These are phyloP conservation scores for Aldrovandia affinis DNA, from an alignment of 2,797 vertebrate species.

Conservation along the genomic window DNA sequence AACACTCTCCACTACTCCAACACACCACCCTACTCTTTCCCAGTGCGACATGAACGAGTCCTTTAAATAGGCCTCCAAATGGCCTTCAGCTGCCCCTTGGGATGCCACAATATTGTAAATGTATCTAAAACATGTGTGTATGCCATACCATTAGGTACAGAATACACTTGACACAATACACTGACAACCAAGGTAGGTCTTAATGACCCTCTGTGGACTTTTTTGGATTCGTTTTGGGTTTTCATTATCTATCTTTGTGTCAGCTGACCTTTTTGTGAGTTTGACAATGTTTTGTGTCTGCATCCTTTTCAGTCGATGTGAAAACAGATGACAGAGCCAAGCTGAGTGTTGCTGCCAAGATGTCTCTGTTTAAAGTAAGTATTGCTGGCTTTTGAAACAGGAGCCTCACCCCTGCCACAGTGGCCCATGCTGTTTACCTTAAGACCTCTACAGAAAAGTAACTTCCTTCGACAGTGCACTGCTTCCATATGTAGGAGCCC, in stretches of 20 bases:
- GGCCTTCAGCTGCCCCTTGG: too few relatives aligned
- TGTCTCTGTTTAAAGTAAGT: slow-evolving; percentile 66
- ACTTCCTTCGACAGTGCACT: background rate
- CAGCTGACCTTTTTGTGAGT: slow-evolving; percentile 28
- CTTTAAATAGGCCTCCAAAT: too few relatives aligned
- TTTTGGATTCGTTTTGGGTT: background rate
- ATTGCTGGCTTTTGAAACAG: background rate
- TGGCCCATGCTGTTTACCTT: background rate
- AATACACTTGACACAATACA: too few relatives aligned
- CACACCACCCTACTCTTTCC: too few relatives aligned
- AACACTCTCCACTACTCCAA: too few relatives aligned
- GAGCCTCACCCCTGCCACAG: background rate
- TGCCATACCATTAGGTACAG: background rate
- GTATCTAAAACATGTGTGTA: too few relatives aligned
- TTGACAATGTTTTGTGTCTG: slow-evolving; percentile 41
- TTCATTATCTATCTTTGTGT: slow-evolving; percentile 1
- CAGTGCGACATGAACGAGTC: too few relatives aligned
- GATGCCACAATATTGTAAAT: too few relatives aligned
- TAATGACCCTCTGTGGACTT: background rate
- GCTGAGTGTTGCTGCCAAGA: slow-evolving; percentile 53
- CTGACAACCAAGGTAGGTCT: too few relatives aligned
- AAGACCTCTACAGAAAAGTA: background rate
- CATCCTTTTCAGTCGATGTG: slow-evolving; percentile 49
- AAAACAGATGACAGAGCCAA: slow-evolving; percentile 53
- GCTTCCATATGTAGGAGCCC: background rate